phyloP scores from a whole-genome alignment of 2,888 invertebrate species.

The Litoditis marina region DNA sequence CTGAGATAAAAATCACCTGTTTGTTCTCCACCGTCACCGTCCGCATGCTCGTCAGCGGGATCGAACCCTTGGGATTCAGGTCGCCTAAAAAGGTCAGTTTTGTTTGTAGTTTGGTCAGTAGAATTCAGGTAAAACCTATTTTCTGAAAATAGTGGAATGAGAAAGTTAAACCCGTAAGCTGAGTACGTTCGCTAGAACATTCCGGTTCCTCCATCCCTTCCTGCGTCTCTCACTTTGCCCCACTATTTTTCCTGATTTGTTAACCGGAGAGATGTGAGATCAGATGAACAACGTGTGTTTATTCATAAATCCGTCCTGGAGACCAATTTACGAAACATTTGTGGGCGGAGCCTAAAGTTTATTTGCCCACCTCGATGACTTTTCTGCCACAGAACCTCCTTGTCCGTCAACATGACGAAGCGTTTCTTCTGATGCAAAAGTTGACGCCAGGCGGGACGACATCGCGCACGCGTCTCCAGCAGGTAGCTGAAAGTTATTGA shows the following conservation, averaged over 20 bases:
- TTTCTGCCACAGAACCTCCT: slow-evolving; percentile 55
- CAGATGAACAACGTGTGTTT: too few relatives aligned
- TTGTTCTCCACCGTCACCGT: slow-evolving; percentile 44
- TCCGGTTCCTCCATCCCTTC: too few relatives aligned
- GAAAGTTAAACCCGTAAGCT: too few relatives aligned
- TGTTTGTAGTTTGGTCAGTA: too few relatives aligned
- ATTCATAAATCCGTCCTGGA: too few relatives aligned
- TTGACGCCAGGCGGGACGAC: slow-evolving; percentile 31
- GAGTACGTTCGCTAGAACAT: too few relatives aligned
- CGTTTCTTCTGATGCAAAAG: slow-evolving; percentile 49
- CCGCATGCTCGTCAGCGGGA: slow-evolving; percentile 39
- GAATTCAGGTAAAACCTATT: background rate
- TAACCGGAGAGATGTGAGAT: too few relatives aligned
- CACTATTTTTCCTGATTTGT: too few relatives aligned
- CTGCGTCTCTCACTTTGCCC: too few relatives aligned
- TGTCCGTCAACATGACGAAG: slow-evolving; percentile 44
- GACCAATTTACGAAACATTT: too few relatives aligned
- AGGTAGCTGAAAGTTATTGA: slow-evolving; percentile 22
- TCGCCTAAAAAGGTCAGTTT: slow-evolving; percentile 22
- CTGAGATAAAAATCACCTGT: too few relatives aligned
- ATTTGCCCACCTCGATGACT: slow-evolving; percentile 19
- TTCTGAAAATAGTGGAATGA: background rate
- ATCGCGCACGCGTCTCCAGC: slow-evolving; percentile 32
- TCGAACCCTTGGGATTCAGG: slow-evolving; percentile 36
- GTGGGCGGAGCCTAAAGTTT: too few relatives aligned